Evolutionary conservation across 2,888 invertebrate species (phyloP), one percentile per base, ranked within the genome.

Genomic region (Plebejus argus): DNA sequence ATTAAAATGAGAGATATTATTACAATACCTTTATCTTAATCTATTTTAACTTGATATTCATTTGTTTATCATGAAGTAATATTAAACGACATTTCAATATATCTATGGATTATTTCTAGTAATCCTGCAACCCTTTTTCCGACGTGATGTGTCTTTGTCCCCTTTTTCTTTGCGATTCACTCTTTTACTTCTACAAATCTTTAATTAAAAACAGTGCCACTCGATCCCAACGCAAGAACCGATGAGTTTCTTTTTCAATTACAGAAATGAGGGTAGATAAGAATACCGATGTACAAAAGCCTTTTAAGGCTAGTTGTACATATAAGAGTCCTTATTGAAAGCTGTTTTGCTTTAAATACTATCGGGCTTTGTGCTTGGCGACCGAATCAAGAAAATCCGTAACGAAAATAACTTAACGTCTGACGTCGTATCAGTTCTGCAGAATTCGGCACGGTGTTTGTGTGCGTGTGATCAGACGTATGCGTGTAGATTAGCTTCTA

Each of bases 171-270:
- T 70, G 70, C 70, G n/a, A 70, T 70, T 70, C 39, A 71, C 35
- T 71, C 71, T 71, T 71, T 39, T 71, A 71, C n/a, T 70, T n/a
- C 70, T 71, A 53, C 49, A 74, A 74, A 74, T 74, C 74, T 74
- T 74, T 74, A 74, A 74, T 74, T 74, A 74, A 74, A 74, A 74
- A 74, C 74, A 33, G 74, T n/a, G n/a, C n/a, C 7, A 28, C 53
- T 74, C 66, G 66, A 66, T 74, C 20, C 72, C 49, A 74, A 53
- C 74, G 74, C 53, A 74, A 49, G n/a, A 72, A 12, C 49, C 33
- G 53, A 74, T 74, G 53, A 49, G 74, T 49, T 74, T 74, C 53
- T 53, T 53, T 74, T 74, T 74, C 74, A 74, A 74, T 74, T 74
- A 74, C 74, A 74, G 53, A 74, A 74, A 28, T 74, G 53, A 74